These are phyloP conservation scores for Hirtodrosophila alboralis DNA, from an alignment of 2,888 invertebrate genomes.

Conservation along the genomic window DNA sequence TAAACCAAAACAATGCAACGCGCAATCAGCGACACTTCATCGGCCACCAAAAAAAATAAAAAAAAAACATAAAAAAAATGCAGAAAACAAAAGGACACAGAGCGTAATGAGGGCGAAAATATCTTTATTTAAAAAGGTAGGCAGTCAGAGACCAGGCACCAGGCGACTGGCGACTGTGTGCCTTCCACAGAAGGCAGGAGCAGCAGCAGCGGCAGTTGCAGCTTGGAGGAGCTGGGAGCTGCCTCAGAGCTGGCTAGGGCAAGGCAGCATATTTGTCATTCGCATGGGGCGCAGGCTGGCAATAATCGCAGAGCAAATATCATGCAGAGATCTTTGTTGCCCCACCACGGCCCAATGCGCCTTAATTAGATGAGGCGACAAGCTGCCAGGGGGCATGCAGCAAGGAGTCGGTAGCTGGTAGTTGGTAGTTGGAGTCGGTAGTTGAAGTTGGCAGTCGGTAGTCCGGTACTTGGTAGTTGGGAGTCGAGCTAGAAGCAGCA, in stretches of 20 bases:
- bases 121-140: slow-evolving; percentile 73
- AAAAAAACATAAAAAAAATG: too few species aligned
- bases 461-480: background rate
- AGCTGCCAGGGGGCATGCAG: slow-evolving; percentile 45
- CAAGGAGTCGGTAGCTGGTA: slow-evolving; percentile 8
- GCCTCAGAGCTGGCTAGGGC: slow-evolving; percentile 37
- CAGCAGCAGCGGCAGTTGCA: slow-evolving; percentile 8
- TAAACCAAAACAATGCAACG: slow-evolving; percentile 80
- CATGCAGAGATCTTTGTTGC: slow-evolving; percentile 71
- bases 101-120: slow-evolving; percentile 80
- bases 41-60: slow-evolving; percentile 61
- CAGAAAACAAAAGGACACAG: slow-evolving; percentile 71
- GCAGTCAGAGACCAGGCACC: background rate
- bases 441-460: background rate
- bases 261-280: slow-evolving; percentile 73
- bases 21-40: slow-evolving; percentile 82
- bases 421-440: slow-evolving; percentile 12
- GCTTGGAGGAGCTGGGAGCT: slow-evolving; percentile 16
- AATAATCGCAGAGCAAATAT: slow-evolving; percentile 74
- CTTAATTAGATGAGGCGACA: slow-evolving; percentile 79
- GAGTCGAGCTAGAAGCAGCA: slow-evolving; percentile 37
- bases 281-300: slow-evolving; percentile 63
- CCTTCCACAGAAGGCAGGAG: slow-evolving; percentile 61
- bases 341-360: slow-evolving; percentile 61
- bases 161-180: slow-evolving; percentile 30